Percentiles rank a stretch among this genome's conserved stretches.
These are phyloP conservation scores for Aphidoletes aphidimyza DNA, from an alignment of 2,888 invertebrate genomes.

Conservation along the genomic window DNA sequence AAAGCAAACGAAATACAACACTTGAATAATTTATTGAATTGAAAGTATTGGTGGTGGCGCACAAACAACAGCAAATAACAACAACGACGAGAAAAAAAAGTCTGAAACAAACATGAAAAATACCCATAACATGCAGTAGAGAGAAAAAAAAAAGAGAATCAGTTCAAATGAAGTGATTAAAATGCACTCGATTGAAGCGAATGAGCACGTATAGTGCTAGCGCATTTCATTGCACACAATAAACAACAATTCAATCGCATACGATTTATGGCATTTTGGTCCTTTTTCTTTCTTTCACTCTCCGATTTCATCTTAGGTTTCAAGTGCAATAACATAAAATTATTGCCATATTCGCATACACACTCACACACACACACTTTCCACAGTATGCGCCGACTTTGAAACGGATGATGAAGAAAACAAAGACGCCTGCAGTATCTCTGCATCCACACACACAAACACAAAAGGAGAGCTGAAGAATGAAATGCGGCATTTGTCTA, in stretches of 20 bases:
- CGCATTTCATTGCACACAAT: constrained; percentile 37
- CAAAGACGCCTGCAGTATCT: constrained; percentile 11
- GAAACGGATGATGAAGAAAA: background rate
- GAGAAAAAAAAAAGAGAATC: background rate
- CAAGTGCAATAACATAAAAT: constrained; percentile 53
- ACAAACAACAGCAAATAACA: background rate
- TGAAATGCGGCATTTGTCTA: background rate
- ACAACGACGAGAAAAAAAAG: background rate
- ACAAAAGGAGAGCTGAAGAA: background rate
- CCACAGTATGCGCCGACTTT: constrained; percentile 23
- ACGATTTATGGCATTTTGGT: constrained; percentile 41
- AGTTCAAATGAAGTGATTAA: constrained; percentile 53
- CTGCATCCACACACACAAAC: background rate
- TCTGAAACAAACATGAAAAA: background rate
- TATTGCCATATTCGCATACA: constrained; percentile 48
- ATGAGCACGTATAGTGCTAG: constrained; percentile 31
- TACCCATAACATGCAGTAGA: background rate
- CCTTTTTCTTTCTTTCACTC: background rate
- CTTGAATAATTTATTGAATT: constrained; percentile 51
- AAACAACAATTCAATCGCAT: constrained; percentile 48
- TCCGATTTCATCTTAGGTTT: constrained; percentile 37
- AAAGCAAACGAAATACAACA: constrained; percentile 9
- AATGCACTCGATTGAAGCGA: constrained; percentile 49
- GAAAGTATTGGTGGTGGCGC: constrained; percentile 35
- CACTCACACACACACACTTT: too few relatives aligned